These are phyloP conservation scores for Bombycilla garrulus DNA, from an alignment of 2,113 vertebrate genomes.

Conservation along the genomic window DNA sequence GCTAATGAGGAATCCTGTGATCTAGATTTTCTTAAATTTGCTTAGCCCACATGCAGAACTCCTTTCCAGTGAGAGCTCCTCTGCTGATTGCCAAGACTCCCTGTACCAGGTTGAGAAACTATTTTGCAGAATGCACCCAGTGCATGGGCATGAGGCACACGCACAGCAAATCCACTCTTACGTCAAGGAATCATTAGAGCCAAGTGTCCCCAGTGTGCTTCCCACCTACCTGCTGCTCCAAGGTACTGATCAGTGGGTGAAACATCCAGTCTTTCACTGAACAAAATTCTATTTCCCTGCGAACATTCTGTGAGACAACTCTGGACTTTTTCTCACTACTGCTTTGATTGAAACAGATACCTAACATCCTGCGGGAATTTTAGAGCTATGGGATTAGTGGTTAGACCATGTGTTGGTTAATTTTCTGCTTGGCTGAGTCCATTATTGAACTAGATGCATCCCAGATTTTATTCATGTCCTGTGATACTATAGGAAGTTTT, in stretches of 20 bases:
- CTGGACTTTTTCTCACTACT: background rate
- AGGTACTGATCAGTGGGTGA: background rate
- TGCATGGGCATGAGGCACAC: background rate
- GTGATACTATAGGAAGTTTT: background rate
- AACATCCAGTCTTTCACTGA: background rate
- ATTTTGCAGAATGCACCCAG: background rate
- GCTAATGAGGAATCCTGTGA: background rate
- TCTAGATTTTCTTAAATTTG: background rate
- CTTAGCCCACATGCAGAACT: background rate
- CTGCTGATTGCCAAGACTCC: background rate
- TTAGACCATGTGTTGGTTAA: background rate
- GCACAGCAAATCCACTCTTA: background rate
- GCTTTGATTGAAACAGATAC: constrained; percentile 11
- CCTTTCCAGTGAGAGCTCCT: background rate
- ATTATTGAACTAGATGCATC: background rate
- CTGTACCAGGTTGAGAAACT: background rate
- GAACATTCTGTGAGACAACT: background rate
- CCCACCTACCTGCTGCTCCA: background rate
- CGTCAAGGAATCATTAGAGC: background rate
- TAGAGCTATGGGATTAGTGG: background rate
- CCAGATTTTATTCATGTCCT: background rate
- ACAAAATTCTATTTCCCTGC: background rate
- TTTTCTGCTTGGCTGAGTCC: constrained; percentile 28
- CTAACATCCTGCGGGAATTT: background rate
- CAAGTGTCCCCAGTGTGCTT: too few species aligned